A percentile compares a stretch with the other conserved stretches of the same genome.
Conservation (phyloP, 2,888 invertebrate species). For the Gymnoscelis rufifasciata region DNA sequence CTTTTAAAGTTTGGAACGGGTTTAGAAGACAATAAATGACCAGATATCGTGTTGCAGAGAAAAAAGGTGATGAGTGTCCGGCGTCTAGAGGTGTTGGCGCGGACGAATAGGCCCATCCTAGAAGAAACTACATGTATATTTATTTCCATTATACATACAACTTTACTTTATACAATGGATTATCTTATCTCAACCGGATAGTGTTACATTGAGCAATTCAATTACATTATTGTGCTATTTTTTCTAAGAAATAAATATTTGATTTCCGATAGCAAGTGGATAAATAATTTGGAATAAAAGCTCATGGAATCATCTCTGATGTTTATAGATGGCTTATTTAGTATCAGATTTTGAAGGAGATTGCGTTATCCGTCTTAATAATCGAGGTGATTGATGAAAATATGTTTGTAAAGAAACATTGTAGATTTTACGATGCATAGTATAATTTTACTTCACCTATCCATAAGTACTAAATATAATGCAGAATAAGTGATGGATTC, state of each 20-base stretch:
- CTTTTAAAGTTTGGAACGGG: conserved; percentile 66
- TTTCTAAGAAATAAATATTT: conserved; percentile 14
- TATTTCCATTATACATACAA: conserved; percentile 39
- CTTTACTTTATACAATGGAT: conserved; percentile 34
- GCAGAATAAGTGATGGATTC: no score
- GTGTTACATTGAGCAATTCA: conserved; percentile 47
- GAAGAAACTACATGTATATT: conserved; percentile 44
- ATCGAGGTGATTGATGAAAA: conserved; percentile 19
- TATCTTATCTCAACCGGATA: conserved; percentile 39
- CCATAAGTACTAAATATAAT: neutral
- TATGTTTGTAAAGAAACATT: conserved; percentile 24
- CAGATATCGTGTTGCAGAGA: conserved; percentile 70
- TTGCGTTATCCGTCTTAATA: conserved; percentile 14
- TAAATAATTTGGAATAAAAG: conserved; percentile 13
- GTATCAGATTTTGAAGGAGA: conserved; percentile 11
- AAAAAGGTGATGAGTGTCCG: conserved; percentile 74
- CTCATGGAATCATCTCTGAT: conserved; percentile 12
- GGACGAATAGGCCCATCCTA: conserved; percentile 54
- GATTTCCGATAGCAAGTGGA: conserved; percentile 7
- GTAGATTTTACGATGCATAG: conserved; percentile 2
- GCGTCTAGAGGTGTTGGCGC: conserved; percentile 56
- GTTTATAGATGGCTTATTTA: conserved; percentile 19
- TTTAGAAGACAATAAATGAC: conserved; percentile 70
- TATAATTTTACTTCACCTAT: neutral
- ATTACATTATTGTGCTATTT: conserved; percentile 46